Percentiles rank a stretch among this genome's conserved stretches.
Evolutionary conservation across 2,888 invertebrate genomes (phyloP).

Genomic region (Pyrgus malvae): DNA sequence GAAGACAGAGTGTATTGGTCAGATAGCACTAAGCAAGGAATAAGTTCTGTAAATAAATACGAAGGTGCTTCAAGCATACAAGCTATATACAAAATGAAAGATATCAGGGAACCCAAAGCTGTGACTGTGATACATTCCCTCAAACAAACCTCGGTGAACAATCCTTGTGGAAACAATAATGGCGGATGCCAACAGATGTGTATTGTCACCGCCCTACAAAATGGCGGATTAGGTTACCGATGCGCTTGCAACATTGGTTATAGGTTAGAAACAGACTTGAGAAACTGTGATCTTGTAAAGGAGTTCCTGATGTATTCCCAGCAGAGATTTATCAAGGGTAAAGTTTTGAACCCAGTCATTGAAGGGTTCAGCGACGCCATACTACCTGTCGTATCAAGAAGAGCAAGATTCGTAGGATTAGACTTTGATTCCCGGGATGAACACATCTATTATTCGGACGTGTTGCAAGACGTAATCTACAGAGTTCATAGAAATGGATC

Average conservation of each 20-base stretch:
- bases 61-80: constrained; percentile 90
- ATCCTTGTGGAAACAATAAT: constrained; percentile 93
- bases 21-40: constrained; percentile 93
- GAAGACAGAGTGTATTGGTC: constrained; percentile 96
- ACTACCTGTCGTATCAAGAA: constrained; percentile 93
- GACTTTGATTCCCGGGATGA: constrained; percentile 96
- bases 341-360: constrained; percentile 92
- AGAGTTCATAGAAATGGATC: constrained; percentile 90
- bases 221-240: constrained; percentile 89
- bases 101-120: constrained; percentile 91
- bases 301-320: constrained; percentile 98
- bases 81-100: constrained; percentile 89
- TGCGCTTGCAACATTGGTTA: constrained; percentile 97
- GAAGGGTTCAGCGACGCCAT: constrained; percentile 98
- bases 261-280: constrained; percentile 86
- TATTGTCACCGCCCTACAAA: constrained; percentile 90
- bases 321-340: constrained; percentile 97
- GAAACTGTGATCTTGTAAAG: constrained; percentile 90
- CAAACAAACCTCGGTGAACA: constrained; percentile 87
- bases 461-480: constrained; percentile 96
- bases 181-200: constrained; percentile 97
- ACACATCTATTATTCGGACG: constrained; percentile 98
- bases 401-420: constrained; percentile 96
- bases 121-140: constrained; percentile 91
- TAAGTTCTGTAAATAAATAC: constrained; percentile 93